phyloP scores from a whole-genome alignment of 2,113 vertebrate genomes.

The Pelecanoides urinatrix region DNA sequence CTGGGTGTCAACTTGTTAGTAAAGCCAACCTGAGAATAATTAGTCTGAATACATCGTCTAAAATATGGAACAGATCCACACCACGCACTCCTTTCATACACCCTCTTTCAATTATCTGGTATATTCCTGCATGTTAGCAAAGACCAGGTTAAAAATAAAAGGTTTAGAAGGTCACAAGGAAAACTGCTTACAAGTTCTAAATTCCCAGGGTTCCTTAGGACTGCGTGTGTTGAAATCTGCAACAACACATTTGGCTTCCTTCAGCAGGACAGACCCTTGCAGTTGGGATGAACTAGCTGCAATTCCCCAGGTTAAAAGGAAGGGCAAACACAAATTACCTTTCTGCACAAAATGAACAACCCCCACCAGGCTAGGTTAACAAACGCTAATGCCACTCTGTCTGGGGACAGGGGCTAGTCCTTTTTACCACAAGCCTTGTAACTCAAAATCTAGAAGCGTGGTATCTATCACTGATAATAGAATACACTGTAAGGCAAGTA shows the following conservation, averaged over 20 bases:
- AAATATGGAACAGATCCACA: not conserved
- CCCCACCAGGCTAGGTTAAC: conserved; percentile 60
- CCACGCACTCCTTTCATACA: not conserved
- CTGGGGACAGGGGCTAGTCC: not conserved
- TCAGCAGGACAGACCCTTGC: not conserved
- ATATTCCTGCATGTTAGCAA: not conserved
- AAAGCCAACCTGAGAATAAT: not conserved
- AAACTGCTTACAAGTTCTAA: not conserved
- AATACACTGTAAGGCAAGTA: not conserved
- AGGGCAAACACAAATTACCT: conserved; percentile 44
- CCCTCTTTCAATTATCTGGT: not conserved
- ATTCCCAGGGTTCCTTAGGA: not conserved
- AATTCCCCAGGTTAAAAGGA: conserved; percentile 15
- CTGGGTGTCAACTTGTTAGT: not conserved
- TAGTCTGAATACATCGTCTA: not conserved
- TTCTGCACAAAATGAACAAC: not conserved
- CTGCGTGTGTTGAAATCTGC: not conserved
- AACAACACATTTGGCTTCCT: not conserved
- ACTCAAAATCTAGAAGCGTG: not conserved
- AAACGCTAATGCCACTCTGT: conserved; percentile 31
- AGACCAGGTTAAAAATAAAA: not conserved
- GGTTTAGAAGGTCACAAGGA: not conserved
- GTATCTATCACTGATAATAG: not conserved
- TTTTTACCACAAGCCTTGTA: not conserved
- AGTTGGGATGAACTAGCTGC: not conserved